Evolutionary conservation across 2,888 invertebrate genomes (phyloP).

Genomic region (Lasioglossum figueresi): DNA sequence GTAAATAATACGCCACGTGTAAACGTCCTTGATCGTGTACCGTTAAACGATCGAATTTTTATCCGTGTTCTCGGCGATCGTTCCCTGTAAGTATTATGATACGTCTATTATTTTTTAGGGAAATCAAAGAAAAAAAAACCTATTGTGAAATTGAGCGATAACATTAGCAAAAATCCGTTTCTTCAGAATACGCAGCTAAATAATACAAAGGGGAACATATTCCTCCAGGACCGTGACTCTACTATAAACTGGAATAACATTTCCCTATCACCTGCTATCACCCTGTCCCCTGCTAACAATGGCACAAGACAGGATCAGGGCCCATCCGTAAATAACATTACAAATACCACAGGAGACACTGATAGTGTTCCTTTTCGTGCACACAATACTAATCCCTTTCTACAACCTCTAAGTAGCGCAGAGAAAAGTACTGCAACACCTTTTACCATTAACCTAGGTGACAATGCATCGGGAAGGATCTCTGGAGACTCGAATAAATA

Average conservation of each 20-base stretch:
- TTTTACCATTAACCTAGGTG: background rate
- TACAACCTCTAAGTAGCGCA: background rate
- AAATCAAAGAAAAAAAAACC: constrained; percentile 21
- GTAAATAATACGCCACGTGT: background rate
- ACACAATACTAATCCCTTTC: constrained; percentile 45
- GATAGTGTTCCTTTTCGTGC: background rate
- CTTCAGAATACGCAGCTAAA: constrained; percentile 23
- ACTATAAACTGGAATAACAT: constrained; percentile 29
- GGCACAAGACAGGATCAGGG: background rate
- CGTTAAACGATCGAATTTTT: background rate
- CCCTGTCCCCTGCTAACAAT: background rate
- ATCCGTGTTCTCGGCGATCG: background rate
- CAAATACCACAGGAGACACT: background rate
- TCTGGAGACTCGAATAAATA: background rate
- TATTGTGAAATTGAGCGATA: constrained; percentile 14
- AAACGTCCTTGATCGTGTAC: background rate
- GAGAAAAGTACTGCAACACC: background rate
- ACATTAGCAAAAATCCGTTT: constrained; percentile 42
- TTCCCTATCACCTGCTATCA: background rate
- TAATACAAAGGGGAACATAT: constrained; percentile 30
- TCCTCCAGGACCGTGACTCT: constrained; percentile 14
- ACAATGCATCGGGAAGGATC: background rate
- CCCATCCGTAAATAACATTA: background rate
- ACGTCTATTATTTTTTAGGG: constrained; percentile 31
- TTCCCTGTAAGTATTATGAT: background rate